These are phyloP conservation scores for Alosa sapidissima DNA, from an alignment of 2,797 vertebrate species.

Conservation along the genomic window DNA sequence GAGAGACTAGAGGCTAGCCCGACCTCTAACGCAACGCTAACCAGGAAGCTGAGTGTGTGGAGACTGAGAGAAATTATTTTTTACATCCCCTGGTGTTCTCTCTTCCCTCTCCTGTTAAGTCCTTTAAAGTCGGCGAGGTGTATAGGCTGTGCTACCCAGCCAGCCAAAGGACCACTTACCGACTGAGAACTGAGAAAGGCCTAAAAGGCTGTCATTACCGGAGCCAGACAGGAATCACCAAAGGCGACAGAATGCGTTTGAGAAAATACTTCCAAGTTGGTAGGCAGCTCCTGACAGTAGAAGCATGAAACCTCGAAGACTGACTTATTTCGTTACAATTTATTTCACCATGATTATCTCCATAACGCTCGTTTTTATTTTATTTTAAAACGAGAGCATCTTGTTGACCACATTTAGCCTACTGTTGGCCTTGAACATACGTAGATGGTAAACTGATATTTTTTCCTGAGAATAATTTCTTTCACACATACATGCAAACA, in stretches of 20 bases:
- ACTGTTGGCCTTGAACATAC: too few relatives aligned
- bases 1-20: background rate
- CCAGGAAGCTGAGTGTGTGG: background rate
- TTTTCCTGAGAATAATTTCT: too few relatives aligned
- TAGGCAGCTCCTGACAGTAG: background rate
- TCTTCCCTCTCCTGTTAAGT: background rate
- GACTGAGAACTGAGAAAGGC: background rate
- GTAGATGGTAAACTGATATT: too few relatives aligned
- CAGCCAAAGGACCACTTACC: background rate
- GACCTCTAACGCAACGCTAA: background rate
- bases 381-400: background rate
- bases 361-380: background rate
- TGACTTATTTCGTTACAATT: background rate
- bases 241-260: background rate
- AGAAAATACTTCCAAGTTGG: background rate
- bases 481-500: too few relatives aligned
- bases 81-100: background rate
- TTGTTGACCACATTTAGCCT: too few relatives aligned
- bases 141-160: background rate
- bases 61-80: background rate
- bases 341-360: background rate
- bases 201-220: background rate
- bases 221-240: background rate
- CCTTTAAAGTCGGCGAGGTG: background rate
- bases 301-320: too few relatives aligned